Evolutionary conservation across 2,797 vertebrate genomes (phyloP), one percentile per base, ranked within the genome.

Genomic region (Orientallactaga sibirica): DNA sequence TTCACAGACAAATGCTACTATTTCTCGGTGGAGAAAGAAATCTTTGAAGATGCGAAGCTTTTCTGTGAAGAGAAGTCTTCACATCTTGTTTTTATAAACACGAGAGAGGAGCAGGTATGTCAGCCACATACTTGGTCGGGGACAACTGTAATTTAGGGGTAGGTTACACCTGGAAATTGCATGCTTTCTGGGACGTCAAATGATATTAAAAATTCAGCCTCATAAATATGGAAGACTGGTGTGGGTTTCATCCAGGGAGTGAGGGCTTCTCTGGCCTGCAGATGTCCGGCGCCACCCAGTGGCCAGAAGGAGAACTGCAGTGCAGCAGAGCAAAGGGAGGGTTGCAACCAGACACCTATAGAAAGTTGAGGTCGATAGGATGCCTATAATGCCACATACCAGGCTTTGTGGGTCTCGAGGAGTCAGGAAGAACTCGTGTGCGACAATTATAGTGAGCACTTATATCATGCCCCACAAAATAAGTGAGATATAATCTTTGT

Each of bases 1-100:
- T 99, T 99, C 97, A 98, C 98, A 88, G 98, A 98, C 96, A 99
- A 98, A 94, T 99, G 99, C 97, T 99, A 99, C 98, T 99, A 98
- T 96, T 99, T 99, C 97, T 99, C 99, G 78, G 96, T 97, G 95
- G 99, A 99, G 95, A 98, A 97, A 96, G 98, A 98, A 86, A 98
- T 98, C 95, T 99, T 99, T 93, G 98, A 99, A 93, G 98, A 99
- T 1, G 99, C 99, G 12, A 99, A 98, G 92, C 95, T 97, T 80
- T 98, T 97, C 88, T 99, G 99, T 96, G 98, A 98, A 97, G 98
- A 98, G n/a, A 98, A 96, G 86, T 98, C 97, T 86, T 98, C 99
- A 0, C 98, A 97, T 22, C 95, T 99, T 93, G 95, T 99, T 97
- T 99, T 99, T 97, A 99, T 99, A 97, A 98, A 98, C 25, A 98